phyloP scores from a whole-genome alignment of 2,797 vertebrate genomes.

The Crotalus adamanteus region DNA sequence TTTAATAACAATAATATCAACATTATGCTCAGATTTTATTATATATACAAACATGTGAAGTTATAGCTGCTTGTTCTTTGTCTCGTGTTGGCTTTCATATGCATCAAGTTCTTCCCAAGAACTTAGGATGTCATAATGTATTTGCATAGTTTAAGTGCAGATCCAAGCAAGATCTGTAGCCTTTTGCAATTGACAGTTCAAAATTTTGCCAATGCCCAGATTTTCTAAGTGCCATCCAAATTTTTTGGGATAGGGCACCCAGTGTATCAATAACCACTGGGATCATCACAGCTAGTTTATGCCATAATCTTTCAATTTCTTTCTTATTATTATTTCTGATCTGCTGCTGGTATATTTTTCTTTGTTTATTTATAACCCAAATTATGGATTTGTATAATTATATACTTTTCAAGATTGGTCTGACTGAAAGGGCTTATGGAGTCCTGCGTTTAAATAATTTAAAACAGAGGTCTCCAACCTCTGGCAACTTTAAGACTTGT shows the following conservation, averaged over 20 bases:
- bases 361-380: background rate
- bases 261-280: background rate
- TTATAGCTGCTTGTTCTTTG: background rate
- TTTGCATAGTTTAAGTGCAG: background rate
- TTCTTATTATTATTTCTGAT: background rate
- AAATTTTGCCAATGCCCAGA: background rate
- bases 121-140: background rate
- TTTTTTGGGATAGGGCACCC: background rate
- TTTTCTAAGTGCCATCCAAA: background rate
- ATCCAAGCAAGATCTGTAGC: background rate
- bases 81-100: background rate
- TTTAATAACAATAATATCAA: background rate
- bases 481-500: background rate
- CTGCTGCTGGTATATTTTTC: background rate
- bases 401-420: background rate
- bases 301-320: background rate
- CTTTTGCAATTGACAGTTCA: background rate
- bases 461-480: background rate
- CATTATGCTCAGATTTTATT: background rate
- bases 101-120: background rate
- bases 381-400: background rate
- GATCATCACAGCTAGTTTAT: background rate
- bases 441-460: background rate
- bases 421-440: background rate
- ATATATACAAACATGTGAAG: background rate